phyloP scores from a whole-genome alignment of 2,888 invertebrate species.

The Harpalus rufipes region DNA sequence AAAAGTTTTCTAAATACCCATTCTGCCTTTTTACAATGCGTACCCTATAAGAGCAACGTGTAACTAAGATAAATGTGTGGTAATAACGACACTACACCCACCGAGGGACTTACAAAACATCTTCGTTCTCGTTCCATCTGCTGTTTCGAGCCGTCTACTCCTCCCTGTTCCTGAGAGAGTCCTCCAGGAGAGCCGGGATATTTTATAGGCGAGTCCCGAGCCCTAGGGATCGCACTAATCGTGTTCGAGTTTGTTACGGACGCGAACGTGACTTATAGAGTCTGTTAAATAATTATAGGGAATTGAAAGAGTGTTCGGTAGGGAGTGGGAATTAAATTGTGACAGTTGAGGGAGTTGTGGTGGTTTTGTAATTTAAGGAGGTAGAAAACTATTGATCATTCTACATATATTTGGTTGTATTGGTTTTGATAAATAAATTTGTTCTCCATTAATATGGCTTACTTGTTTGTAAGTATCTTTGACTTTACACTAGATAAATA shows the following conservation, averaged over 20 bases:
- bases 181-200: constrained; percentile 1
- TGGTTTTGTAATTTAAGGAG: not conserved
- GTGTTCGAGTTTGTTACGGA: constrained; percentile 12
- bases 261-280: constrained; percentile 20
- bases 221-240: constrained; percentile 28
- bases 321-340: not conserved
- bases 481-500: too few species aligned
- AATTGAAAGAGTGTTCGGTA: not conserved
- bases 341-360: not conserved
- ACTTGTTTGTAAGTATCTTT: too few species aligned
- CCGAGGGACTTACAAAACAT: constrained; percentile 26
- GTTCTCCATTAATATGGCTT: too few species aligned
- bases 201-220: constrained; percentile 17
- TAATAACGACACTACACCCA: constrained; percentile 23
- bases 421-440: too few species aligned
- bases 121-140: constrained; percentile 16
- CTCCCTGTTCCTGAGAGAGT: not conserved
- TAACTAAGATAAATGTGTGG: constrained; percentile 26
- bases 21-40: not conserved
- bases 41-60: not conserved
- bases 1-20: not conserved
- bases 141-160: not conserved
- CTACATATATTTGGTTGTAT: too few species aligned
- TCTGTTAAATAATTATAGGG: constrained; percentile 17
- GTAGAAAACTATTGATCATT: too few species aligned